Base-by-base conservation (phyloP, 1,140 invertebrate genomes). In the Orius insidiosus region DNA sequence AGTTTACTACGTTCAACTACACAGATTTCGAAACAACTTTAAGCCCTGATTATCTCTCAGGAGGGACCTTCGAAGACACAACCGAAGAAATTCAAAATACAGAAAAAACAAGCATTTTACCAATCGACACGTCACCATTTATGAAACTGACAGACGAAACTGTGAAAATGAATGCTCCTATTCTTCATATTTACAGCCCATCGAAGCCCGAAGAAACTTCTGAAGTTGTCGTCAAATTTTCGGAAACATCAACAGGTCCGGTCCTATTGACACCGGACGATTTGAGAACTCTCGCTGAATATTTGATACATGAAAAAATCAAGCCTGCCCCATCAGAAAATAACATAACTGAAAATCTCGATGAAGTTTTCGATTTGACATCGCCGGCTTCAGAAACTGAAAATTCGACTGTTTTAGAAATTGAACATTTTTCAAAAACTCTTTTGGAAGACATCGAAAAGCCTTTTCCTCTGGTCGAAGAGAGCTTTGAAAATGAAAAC, bases 251-350 rank as follows among this genome's bases (percentile, higher is more conserved):
- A 7, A 4, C 24, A 24, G 24, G 24, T 1, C 46, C 45, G 9
- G 34, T 52, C 2, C 44, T 48, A 3, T 30, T 52, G 11, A 52
- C 42, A 16, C 50, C 50, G 7, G 32, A 45, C 14, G 50, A 52
- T 42, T 31, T 52, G n/a, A 52, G 48, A 41, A 36, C 41, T n/a
- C 15, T 52, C 10, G 50, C 50, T 2, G 50, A 52, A 16, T 40
- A 40, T 11, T 42, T 52, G 13, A 52, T 52, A 4, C 40, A 52
- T 14, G 46, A 52, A 30, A 48, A 38, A 24, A 49, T 52, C 10
- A 48, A 48, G 30, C 43, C 47, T 13, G 30, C 14, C 8, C 14
- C 41, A 6, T 30, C 10, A 3, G 41, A 43, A 31, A 24, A 43
- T 7, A 24, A 24, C 24, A 24, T 24, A 3, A 24, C 24, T 3